phyloP scores from a whole-genome alignment of 2,113 vertebrate genomes.

The Narcine bancroftii region DNA sequence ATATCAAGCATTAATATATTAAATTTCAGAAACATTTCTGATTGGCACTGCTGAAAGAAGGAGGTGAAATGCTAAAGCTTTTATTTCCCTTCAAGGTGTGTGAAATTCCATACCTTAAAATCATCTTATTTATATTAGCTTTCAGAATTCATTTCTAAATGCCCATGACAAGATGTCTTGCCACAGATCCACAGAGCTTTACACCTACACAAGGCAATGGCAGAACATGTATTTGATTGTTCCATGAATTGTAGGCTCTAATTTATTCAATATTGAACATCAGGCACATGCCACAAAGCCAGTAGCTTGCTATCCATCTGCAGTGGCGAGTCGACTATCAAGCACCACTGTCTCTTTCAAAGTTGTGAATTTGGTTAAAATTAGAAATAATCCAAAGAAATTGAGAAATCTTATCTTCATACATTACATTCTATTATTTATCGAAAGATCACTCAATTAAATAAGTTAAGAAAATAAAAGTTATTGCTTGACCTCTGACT shows the following conservation, averaged over 20 bases:
- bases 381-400: background rate
- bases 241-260: background rate
- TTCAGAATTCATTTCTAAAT: background rate
- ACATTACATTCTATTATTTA: background rate
- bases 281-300: background rate
- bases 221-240: background rate
- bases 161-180: background rate
- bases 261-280: background rate
- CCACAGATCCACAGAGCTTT: background rate
- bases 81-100: background rate
- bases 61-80: background rate
- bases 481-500: background rate
- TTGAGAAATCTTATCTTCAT: background rate
- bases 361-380: background rate
- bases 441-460: background rate
- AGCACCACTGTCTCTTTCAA: background rate
- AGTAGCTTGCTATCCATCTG: background rate
- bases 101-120: background rate
- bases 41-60: background rate
- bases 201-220: background rate
- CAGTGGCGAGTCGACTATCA: background rate
- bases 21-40: background rate
- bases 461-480: too few relatives aligned
- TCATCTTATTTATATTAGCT: background rate
- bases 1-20: background rate